Conservation (phyloP, 2,113 vertebrate species). For the Cairina moschata region DNA sequence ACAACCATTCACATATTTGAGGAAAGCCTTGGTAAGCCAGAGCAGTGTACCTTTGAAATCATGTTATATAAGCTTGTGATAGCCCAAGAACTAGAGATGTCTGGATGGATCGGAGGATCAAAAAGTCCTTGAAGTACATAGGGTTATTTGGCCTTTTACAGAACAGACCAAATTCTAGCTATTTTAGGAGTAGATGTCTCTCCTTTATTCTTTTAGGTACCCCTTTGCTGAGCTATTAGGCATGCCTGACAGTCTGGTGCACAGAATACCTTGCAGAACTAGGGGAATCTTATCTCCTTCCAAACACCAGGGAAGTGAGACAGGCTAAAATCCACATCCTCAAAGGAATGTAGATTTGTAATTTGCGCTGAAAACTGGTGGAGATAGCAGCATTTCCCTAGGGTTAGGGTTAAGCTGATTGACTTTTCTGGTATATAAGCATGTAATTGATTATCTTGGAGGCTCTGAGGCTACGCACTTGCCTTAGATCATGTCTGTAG, state of each 20-base stretch:
- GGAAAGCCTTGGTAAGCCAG: neutral
- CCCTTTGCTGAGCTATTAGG: neutral
- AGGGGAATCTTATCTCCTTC: conserved; percentile 19
- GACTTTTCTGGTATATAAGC: conserved; percentile 49
- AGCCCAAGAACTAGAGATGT: neutral
- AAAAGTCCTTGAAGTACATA: neutral
- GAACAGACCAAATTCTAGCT: neutral
- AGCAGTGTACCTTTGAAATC: neutral
- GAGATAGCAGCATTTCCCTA: conserved; percentile 40
- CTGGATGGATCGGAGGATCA: neutral
- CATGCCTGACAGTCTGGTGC: neutral
- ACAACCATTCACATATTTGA: neutral
- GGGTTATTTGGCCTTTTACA: neutral
- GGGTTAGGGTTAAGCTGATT: conserved; percentile 51
- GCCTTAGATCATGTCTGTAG: neutral
- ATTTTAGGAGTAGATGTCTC: neutral
- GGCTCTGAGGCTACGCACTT: neutral
- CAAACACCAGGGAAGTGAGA: neutral
- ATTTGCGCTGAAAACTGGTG: conserved; percentile 29
- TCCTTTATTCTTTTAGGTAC: neutral
- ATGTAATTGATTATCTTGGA: conserved; percentile 53
- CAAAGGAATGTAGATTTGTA: conserved; percentile 46
- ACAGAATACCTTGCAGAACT: conserved; percentile 11
- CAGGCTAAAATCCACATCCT: conserved; percentile 27
- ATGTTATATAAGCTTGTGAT: neutral